Percentiles rank a stretch among this genome's conserved stretches.
Conservation (phyloP, 2,888 invertebrate species). For the Auanema sp. region DNA sequence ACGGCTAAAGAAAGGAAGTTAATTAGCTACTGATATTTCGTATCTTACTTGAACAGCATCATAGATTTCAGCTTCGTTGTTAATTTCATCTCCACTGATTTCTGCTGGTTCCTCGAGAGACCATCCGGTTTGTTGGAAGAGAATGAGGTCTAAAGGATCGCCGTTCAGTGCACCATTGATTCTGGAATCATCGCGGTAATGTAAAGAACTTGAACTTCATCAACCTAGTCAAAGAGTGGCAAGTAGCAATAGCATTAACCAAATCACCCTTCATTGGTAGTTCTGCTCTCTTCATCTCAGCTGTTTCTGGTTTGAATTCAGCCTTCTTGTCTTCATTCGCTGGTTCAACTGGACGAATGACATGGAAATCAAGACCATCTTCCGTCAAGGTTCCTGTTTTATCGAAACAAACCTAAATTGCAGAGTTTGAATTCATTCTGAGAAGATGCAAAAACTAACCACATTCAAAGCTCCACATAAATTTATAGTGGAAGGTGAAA, state of each 20-base stretch:
- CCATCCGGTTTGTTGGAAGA: slow-evolving; percentile 63
- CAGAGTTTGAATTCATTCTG: neutral
- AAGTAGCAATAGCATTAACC: slow-evolving; percentile 55
- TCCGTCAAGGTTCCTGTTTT: slow-evolving; percentile 67
- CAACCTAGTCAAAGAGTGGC: slow-evolving; percentile 54
- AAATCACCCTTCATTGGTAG: slow-evolving; percentile 51
- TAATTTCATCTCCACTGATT: slow-evolving; percentile 11
- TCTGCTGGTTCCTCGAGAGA: slow-evolving; percentile 63
- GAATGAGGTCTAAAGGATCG: slow-evolving; percentile 69
- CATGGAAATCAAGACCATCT: slow-evolving; percentile 63
- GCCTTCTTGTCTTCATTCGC: neutral
- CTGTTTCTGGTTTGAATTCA: slow-evolving; percentile 44
- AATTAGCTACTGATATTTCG: neutral
- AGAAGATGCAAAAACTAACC: slow-evolving; percentile 27
- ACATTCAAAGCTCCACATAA: slow-evolving; percentile 68
- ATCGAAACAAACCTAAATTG: slow-evolving; percentile 67
- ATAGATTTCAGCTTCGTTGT: slow-evolving; percentile 34
- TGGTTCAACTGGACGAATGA: slow-evolving; percentile 30
- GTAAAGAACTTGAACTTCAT: neutral
- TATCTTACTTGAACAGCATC: slow-evolving; percentile 26
- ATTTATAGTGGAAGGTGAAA: slow-evolving; percentile 68
- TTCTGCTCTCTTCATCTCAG: slow-evolving; percentile 41
- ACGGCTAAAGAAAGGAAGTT: slow-evolving; percentile 20
- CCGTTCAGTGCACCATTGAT: slow-evolving; percentile 76
- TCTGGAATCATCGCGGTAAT: slow-evolving; percentile 65